Percentiles rank a stretch among this genome's conserved stretches.
Evolutionary conservation across 2,888 invertebrate species (phyloP).

Genomic region (Rhamnusium bicolor): DNA sequence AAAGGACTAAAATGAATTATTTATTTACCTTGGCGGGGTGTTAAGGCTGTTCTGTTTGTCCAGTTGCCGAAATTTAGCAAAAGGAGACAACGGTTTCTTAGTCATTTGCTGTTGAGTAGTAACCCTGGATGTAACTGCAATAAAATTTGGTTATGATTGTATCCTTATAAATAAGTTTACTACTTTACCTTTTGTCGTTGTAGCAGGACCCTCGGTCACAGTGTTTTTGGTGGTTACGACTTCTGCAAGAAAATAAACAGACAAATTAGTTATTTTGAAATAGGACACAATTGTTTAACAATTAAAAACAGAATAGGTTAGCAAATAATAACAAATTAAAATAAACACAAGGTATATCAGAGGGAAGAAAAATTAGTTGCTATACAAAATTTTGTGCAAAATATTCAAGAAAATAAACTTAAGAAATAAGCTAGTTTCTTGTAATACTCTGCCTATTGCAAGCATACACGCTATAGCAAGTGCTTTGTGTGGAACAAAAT

Average conservation of each 20-base stretch:
- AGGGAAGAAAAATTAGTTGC: conserved; percentile 42
- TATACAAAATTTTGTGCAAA: conserved; percentile 11
- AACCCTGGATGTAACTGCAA: conserved; percentile 63
- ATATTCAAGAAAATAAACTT: conserved; percentile 2
- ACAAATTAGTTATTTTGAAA: conserved; percentile 11
- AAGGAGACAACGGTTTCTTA: conserved; percentile 84
- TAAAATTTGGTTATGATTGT: conserved; percentile 2
- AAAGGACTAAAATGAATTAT: too few species aligned
- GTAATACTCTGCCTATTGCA: conserved; percentile 23
- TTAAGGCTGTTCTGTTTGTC: conserved; percentile 87
- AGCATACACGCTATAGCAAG: conserved; percentile 55
- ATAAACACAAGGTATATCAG: conserved; percentile 37
- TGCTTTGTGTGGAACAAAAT: conserved; percentile 41
- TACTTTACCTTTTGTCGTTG: conserved; percentile 61
- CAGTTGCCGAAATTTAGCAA: conserved; percentile 93
- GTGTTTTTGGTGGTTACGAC: conserved; percentile 61
- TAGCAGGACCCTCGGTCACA: conserved; percentile 62
- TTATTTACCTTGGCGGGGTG: conserved; percentile 82
- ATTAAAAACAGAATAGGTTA: conserved; percentile 39
- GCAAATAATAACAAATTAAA: conserved; percentile 45
- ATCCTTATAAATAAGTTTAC: neutral
- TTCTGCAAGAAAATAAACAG: conserved; percentile 62
- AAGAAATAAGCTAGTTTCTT: conserved; percentile 1
- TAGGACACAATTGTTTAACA: conserved; percentile 28
- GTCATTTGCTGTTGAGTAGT: conserved; percentile 61